Percentiles rank a stretch among this genome's conserved stretches.
Evolutionary conservation across 2,888 invertebrate genomes (phyloP).

Genomic region (Cyrtodaria siliqua): DNA sequence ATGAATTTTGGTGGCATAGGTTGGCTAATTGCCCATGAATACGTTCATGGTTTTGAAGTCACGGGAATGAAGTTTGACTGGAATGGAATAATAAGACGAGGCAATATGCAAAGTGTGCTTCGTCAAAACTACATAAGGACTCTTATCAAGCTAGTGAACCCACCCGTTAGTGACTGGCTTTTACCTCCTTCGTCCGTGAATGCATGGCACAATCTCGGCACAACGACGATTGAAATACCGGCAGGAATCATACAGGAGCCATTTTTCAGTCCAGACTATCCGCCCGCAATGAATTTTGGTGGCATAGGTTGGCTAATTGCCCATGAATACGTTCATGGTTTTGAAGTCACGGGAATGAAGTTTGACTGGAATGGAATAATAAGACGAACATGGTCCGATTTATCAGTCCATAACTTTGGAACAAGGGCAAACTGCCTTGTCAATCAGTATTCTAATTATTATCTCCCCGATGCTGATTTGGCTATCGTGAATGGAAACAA

Average conservation of each 20-base stretch:
- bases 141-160: slow-evolving; percentile 6
- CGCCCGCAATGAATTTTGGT: slow-evolving; percentile 27
- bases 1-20: slow-evolving; percentile 35
- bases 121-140: slow-evolving; percentile 10
- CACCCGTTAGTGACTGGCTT: slow-evolving; percentile 19
- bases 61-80: slow-evolving; percentile 27
- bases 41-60: slow-evolving; percentile 32
- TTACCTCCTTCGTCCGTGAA: slow-evolving; percentile 4
- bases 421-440: slow-evolving; percentile 14
- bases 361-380: slow-evolving; percentile 34
- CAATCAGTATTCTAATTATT: slow-evolving; percentile 33
- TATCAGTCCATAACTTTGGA: slow-evolving; percentile 1
- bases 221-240: slow-evolving; percentile 20
- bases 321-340: slow-evolving; percentile 35
- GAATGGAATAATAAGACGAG: slow-evolving; percentile 16
- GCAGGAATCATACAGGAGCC: slow-evolving; percentile 19
- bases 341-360: slow-evolving; percentile 20
- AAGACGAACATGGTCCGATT: slow-evolving; percentile 10
- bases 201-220: slow-evolving; percentile 19
- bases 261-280: slow-evolving; percentile 10
- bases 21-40: slow-evolving; percentile 24
- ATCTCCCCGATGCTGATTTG: slow-evolving; percentile 16
- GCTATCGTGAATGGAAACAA: slow-evolving; percentile 17
- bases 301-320: slow-evolving; percentile 25
- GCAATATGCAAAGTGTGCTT: slow-evolving; percentile 13